These are phyloP conservation scores for Sycophaga agraensis DNA, from an alignment of 1,140 invertebrate genomes.

Conservation along the genomic window DNA sequence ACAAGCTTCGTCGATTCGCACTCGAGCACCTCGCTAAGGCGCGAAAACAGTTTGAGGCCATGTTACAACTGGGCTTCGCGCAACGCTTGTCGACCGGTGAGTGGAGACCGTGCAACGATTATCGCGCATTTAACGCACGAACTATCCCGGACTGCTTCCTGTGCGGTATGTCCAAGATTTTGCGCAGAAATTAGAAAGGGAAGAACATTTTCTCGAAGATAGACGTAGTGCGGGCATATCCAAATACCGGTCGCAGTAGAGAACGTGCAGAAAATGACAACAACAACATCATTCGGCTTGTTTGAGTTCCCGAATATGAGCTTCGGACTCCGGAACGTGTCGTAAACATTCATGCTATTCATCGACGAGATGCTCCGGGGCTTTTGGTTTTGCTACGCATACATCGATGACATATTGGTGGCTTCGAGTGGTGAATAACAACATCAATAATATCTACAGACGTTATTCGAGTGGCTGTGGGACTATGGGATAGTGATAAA, in stretches of 20 bases:
- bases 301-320: conserved; percentile 49
- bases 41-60: not conserved
- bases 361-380: conserved; percentile 42
- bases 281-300: conserved; percentile 45
- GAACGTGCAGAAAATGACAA: conserved; percentile 47
- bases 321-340: conserved; percentile 46
- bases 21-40: conserved; percentile 41
- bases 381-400: no score
- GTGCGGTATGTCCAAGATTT: conserved; percentile 37
- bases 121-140: conserved; percentile 46
- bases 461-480: no score
- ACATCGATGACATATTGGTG: no score
- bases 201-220: conserved; percentile 52
- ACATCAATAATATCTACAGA: no score
- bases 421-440: no score
- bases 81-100: not conserved
- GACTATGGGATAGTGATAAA: no score
- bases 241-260: conserved; percentile 45
- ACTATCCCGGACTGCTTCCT: conserved; percentile 43
- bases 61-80: not conserved
- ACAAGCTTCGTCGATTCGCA: conserved; percentile 43
- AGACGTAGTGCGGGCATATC: conserved; percentile 56
- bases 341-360: conserved; percentile 48
- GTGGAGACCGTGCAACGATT: conserved; percentile 16
- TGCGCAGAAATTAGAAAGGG: conserved; percentile 36